phyloP scores from a whole-genome alignment of 1,140 invertebrate genomes.

The Pissodes strobi region DNA sequence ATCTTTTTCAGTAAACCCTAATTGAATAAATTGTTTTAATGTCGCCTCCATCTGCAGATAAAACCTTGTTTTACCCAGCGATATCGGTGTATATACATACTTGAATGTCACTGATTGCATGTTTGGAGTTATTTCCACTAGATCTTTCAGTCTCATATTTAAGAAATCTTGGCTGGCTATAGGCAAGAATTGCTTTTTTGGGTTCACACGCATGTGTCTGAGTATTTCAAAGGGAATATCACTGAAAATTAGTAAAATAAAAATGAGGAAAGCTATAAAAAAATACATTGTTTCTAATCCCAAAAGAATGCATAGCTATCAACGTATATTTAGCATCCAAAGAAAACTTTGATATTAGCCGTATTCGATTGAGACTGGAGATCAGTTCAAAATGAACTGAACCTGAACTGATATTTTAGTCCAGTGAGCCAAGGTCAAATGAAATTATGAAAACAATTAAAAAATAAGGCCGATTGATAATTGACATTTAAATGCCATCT shows the following conservation, averaged over 20 bases:
- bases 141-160: constrained; percentile 74
- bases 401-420: too few species aligned
- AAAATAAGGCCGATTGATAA: too few species aligned
- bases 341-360: too few species aligned
- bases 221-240: constrained; percentile 64
- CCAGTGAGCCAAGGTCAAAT: too few species aligned
- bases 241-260: constrained; percentile 23
- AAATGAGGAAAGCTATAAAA: too few species aligned
- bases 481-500: too few species aligned
- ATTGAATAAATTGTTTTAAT: constrained; percentile 69
- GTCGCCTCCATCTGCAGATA: constrained; percentile 80
- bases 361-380: too few species aligned
- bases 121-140: constrained; percentile 66
- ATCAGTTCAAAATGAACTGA: too few species aligned
- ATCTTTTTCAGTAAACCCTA: constrained; percentile 93
- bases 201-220: constrained; percentile 62
- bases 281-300: too few species aligned
- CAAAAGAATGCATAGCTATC: too few species aligned
- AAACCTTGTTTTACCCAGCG: constrained; percentile 73
- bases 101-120: constrained; percentile 64
- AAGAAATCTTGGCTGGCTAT: constrained; percentile 82
- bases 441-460: too few species aligned
- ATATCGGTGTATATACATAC: constrained; percentile 66
- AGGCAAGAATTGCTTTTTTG: constrained; percentile 76
- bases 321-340: too few species aligned